These are phyloP conservation scores for Prunella strophiata DNA, from an alignment of 2,797 vertebrate genomes.

Conservation along the genomic window DNA sequence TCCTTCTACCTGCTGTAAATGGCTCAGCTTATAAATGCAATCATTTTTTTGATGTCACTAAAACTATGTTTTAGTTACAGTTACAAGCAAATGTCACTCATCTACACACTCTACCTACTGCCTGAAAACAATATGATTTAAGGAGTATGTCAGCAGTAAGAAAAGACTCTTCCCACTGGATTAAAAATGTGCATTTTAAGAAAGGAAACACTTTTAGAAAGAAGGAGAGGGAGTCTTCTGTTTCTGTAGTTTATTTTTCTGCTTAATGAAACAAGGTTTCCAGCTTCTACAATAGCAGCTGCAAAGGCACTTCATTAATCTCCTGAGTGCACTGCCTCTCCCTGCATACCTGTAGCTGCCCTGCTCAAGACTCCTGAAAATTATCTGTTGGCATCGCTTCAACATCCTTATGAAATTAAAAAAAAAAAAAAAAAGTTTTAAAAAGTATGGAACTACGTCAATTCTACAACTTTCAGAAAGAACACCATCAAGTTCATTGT, in stretches of 20 bases:
- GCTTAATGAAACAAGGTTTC: slow-evolving; percentile 69
- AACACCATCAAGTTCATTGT: neutral
- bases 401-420: neutral
- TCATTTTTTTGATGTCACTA: slow-evolving; percentile 61
- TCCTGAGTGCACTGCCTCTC: slow-evolving; percentile 31
- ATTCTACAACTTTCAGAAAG: neutral
- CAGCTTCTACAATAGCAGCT: slow-evolving; percentile 60
- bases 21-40: slow-evolving; percentile 48
- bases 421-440: neutral
- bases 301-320: slow-evolving; percentile 58
- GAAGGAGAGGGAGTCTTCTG: slow-evolving; percentile 68
- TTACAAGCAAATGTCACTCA: slow-evolving; percentile 70
- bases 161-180: slow-evolving; percentile 71
- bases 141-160: slow-evolving; percentile 68
- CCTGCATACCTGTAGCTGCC: slow-evolving; percentile 64
- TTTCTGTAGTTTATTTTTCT: slow-evolving; percentile 73
- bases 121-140: slow-evolving; percentile 71
- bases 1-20: slow-evolving; percentile 19
- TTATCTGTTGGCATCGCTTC: slow-evolving; percentile 17
- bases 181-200: slow-evolving; percentile 73
- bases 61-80: slow-evolving; percentile 69
- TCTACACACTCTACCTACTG: slow-evolving; percentile 62
- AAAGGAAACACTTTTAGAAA: slow-evolving; percentile 65
- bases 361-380: slow-evolving; percentile 26
- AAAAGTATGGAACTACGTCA: neutral